Percentiles rank a stretch among this genome's conserved stretches.
Evolutionary conservation across 2,888 invertebrate species (phyloP).

Genomic region (Busseola fusca): DNA sequence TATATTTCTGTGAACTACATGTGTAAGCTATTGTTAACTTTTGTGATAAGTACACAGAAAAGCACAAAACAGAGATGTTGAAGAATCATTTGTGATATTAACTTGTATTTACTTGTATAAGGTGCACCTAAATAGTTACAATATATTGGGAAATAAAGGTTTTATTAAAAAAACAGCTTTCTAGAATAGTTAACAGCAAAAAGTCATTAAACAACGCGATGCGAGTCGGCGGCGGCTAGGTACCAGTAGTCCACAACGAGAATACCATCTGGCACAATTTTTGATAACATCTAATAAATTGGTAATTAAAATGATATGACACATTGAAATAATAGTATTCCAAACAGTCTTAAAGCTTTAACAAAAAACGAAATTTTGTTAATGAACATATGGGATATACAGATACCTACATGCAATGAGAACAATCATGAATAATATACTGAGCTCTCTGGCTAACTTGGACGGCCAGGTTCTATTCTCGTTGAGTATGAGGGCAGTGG

Average conservation of each 20-base stretch:
- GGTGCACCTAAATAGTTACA: slow-evolving; percentile 60
- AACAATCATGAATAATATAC: slow-evolving; percentile 52
- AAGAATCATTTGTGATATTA: slow-evolving; percentile 42
- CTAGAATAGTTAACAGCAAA: slow-evolving; percentile 50
- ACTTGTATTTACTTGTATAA: slow-evolving; percentile 44
- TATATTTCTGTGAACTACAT: slow-evolving; percentile 63
- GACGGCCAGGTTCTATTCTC: slow-evolving; percentile 78
- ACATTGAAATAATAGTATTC: slow-evolving; percentile 54
- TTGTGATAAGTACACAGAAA: slow-evolving; percentile 24
- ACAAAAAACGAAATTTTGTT: slow-evolving; percentile 50
- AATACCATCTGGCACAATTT: slow-evolving; percentile 72
- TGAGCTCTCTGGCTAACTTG: slow-evolving; percentile 61
- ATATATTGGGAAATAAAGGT: slow-evolving; percentile 55
- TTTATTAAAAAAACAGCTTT: slow-evolving; percentile 50
- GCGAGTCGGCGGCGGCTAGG: slow-evolving; percentile 74
- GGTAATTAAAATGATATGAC: slow-evolving; percentile 59
- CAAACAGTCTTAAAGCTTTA: slow-evolving; percentile 57
- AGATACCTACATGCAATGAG: slow-evolving; percentile 52
- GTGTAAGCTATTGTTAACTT: slow-evolving; percentile 42
- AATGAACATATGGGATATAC: slow-evolving; percentile 37
- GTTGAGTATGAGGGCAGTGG: slow-evolving; percentile 67
- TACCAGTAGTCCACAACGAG: slow-evolving; percentile 71
- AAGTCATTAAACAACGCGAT: slow-evolving; percentile 58
- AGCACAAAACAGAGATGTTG: slow-evolving; percentile 31
- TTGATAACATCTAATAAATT: slow-evolving; percentile 51